A percentile compares a stretch with the other conserved stretches of the same genome.
Evolutionary conservation across 1,140 invertebrate genomes (phyloP).

Genomic region (Drosophila rufa): DNA sequence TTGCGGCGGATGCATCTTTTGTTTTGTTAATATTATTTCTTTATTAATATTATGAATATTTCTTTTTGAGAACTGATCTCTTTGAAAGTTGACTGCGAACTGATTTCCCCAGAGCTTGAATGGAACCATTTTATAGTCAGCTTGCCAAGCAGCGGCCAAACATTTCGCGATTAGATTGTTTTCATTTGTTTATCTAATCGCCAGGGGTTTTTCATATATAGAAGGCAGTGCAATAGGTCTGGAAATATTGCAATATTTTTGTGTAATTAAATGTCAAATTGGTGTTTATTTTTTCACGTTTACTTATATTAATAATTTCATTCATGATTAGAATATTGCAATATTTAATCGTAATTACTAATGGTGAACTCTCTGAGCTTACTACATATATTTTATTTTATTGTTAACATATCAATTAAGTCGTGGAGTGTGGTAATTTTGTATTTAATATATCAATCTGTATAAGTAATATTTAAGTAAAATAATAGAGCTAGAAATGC

Average conservation of each 20-base stretch:
- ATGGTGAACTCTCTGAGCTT: no score
- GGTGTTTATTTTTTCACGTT: not conserved
- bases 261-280: conserved; percentile 2
- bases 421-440: not conserved
- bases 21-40: not conserved
- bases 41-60: not conserved
- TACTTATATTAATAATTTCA: not conserved
- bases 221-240: not conserved
- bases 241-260: conserved; percentile 8
- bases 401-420: no score
- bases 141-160: not conserved
- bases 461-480: not conserved
- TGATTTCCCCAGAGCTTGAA: conserved; percentile 4
- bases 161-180: conserved; percentile 15
- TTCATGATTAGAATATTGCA: not conserved
- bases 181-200: conserved; percentile 17
- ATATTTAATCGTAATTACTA: not conserved
- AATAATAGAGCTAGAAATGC: not conserved
- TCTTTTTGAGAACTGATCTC: not conserved
- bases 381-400: not conserved
- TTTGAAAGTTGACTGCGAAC: conserved; percentile 6
- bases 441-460: not conserved
- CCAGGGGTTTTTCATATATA: not conserved
- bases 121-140: conserved; percentile 18
- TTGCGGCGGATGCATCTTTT: conserved; percentile 10